phyloP scores from a whole-genome alignment of 2,797 vertebrate genomes.

The Channallabes apus region DNA sequence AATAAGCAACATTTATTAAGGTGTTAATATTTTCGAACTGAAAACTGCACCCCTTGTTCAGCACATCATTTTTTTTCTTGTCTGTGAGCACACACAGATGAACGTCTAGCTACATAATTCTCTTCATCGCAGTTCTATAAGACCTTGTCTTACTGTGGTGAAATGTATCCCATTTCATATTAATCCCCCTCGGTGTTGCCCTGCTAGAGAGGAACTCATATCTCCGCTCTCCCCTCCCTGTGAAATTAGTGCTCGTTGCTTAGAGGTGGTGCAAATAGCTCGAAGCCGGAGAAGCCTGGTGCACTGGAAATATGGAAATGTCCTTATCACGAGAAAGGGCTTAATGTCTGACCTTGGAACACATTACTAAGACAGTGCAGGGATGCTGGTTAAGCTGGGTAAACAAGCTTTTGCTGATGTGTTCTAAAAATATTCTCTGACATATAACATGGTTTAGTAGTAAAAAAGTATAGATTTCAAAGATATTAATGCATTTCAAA shows the following conservation, averaged over 20 bases:
- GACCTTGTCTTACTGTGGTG: constrained; percentile 60
- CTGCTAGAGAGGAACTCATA: constrained; percentile 65
- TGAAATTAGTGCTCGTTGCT: constrained; percentile 63
- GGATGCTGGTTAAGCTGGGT: constrained; percentile 18
- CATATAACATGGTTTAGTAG: constrained; percentile 10
- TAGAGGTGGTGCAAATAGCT: constrained; percentile 56
- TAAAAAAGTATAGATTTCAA: background rate
- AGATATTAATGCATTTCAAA: background rate
- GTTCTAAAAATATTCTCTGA: constrained; percentile 17
- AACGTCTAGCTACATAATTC: constrained; percentile 62
- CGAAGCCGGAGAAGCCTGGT: constrained; percentile 45
- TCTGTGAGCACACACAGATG: constrained; percentile 58
- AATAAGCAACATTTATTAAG: background rate
- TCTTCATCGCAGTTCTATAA: constrained; percentile 60
- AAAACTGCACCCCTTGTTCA: background rate
- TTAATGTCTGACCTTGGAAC: constrained; percentile 61
- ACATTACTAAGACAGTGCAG: constrained; percentile 41
- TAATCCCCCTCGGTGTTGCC: constrained; percentile 64
- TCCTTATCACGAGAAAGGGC: constrained; percentile 45
- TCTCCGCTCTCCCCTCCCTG: constrained; percentile 40
- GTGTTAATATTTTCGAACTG: background rate
- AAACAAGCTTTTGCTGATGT: constrained; percentile 55
- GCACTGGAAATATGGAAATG: constrained; percentile 44
- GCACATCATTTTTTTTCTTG: constrained; percentile 31
- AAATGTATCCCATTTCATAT: constrained; percentile 70